Conservation (phyloP, 2,888 invertebrate species). For the Gibbula magus region DNA sequence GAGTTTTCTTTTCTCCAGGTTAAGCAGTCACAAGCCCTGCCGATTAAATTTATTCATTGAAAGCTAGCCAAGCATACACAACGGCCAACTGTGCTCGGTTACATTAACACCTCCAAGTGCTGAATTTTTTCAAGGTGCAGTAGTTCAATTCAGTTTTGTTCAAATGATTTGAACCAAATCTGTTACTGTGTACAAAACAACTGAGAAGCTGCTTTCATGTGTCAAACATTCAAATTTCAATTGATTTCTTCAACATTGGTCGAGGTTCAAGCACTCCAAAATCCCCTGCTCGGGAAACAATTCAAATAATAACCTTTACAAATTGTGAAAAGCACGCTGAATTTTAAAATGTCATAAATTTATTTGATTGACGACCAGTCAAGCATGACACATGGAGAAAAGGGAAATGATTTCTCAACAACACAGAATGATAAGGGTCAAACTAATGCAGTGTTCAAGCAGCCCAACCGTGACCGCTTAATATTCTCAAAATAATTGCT, state of each 20-base stretch:
- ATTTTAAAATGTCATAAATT: slow-evolving; percentile 10
- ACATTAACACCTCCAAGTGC: slow-evolving; percentile 6
- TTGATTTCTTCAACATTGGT: slow-evolving; percentile 4
- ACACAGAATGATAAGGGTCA: background rate
- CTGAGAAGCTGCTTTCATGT: slow-evolving; percentile 13
- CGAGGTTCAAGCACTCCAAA: background rate
- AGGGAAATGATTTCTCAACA: background rate
- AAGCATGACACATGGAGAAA: background rate
- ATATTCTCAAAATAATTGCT: background rate
- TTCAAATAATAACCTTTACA: slow-evolving; percentile 11
- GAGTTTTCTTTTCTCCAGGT: slow-evolving; percentile 5
- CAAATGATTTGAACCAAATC: slow-evolving; percentile 10
- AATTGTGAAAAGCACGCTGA: slow-evolving; percentile 1
- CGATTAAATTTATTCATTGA: slow-evolving; percentile 15
- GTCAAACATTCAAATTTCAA: slow-evolving; percentile 11
- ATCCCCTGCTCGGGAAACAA: slow-evolving; percentile 1
- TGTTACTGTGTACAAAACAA: slow-evolving; percentile 11
- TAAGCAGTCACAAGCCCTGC: slow-evolving; percentile 13
- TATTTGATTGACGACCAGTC: background rate
- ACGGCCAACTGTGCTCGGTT: background rate
- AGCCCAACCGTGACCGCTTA: background rate
- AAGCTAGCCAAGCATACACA: background rate
- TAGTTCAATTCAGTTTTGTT: slow-evolving; percentile 15
- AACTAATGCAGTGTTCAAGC: background rate
- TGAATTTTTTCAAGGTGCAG: slow-evolving; percentile 4